phyloP scores from a whole-genome alignment of 2,888 invertebrate species.

The Tetanocera ferruginea region DNA sequence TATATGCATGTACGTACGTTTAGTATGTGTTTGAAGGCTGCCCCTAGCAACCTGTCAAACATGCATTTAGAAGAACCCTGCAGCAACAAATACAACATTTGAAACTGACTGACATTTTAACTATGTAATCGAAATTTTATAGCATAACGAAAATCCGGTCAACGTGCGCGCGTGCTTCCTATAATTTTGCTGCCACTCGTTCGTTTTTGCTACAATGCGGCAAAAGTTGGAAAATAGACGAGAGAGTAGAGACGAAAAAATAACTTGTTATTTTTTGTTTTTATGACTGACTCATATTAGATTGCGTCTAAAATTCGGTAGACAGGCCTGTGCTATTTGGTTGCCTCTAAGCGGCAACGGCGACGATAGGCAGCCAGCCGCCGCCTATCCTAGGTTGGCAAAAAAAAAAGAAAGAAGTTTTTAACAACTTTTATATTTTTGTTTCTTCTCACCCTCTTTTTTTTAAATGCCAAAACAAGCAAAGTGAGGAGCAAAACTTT shows the following conservation, averaged over 20 bases:
- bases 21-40: not conserved
- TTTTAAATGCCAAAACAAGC: too few species aligned
- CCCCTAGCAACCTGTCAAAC: slow-evolving; percentile 5
- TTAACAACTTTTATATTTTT: not conserved
- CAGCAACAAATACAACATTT: not conserved
- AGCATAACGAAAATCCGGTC: not conserved
- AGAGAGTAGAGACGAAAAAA: too few species aligned
- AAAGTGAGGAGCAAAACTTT: not conserved
- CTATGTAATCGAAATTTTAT: slow-evolving; percentile 10
- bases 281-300: not conserved
- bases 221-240: not conserved
- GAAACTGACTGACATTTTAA: slow-evolving; percentile 6
- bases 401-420: slow-evolving; percentile 18
- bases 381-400: not conserved
- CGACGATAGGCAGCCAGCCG: not conserved
- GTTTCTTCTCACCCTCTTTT: not conserved
- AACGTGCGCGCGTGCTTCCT: not conserved
- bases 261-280: not conserved
- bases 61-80: not conserved
- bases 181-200: not conserved
- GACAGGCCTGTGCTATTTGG: too few species aligned
- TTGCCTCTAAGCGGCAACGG: too few species aligned
- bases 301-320: not conserved
- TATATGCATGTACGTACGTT: not conserved
- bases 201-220: slow-evolving; percentile 7